phyloP scores from a whole-genome alignment of 30 jellyfish, hydroid and myxozoan genomes.

The Thelohanellus kitauei region DNA sequence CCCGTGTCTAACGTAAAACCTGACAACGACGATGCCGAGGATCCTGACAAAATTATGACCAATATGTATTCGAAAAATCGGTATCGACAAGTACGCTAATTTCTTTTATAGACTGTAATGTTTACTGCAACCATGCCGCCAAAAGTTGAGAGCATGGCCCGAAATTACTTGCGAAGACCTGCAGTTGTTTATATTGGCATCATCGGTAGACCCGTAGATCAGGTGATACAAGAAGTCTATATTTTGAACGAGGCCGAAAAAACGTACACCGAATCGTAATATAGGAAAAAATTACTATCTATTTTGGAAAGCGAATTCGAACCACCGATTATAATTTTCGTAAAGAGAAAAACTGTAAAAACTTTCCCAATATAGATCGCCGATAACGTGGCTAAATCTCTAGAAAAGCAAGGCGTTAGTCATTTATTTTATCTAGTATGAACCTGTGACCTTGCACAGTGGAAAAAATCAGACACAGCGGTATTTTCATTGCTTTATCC shows the following conservation, averaged over 20 bases:
- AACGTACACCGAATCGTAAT: constrained; percentile 15
- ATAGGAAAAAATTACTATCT: constrained; percentile 43
- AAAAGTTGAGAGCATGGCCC: constrained; percentile 58
- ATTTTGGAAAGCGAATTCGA: constrained; percentile 26
- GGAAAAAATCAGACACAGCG: constrained; percentile 92
- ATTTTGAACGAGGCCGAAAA: constrained; percentile 24
- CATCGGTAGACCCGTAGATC: constrained; percentile 90
- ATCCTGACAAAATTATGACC: constrained; percentile 20
- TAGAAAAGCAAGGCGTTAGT: constrained; percentile 87
- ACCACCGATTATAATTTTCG: constrained; percentile 82
- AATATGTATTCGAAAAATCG: constrained; percentile 23
- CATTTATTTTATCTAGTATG: constrained; percentile 12
- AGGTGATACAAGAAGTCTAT: constrained; percentile 56
- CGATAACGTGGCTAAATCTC: constrained; percentile 52
- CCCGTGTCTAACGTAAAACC: constrained; percentile 66
- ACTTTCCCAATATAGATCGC: constrained; percentile 28
- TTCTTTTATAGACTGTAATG: constrained; percentile 54
- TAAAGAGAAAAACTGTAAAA: constrained; percentile 21
- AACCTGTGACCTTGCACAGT: constrained; percentile 75
- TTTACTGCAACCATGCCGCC: constrained; percentile 98
- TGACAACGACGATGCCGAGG: constrained; percentile 83
- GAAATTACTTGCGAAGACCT: constrained; percentile 81
- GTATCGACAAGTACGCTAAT: constrained; percentile 30
- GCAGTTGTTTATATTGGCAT: constrained; percentile 81
- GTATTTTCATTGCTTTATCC: constrained; percentile 4